Percentiles rank a stretch among this genome's conserved stretches.
Conservation (phyloP, 2,797 vertebrate species). For the Emydoidea blandingii region DNA sequence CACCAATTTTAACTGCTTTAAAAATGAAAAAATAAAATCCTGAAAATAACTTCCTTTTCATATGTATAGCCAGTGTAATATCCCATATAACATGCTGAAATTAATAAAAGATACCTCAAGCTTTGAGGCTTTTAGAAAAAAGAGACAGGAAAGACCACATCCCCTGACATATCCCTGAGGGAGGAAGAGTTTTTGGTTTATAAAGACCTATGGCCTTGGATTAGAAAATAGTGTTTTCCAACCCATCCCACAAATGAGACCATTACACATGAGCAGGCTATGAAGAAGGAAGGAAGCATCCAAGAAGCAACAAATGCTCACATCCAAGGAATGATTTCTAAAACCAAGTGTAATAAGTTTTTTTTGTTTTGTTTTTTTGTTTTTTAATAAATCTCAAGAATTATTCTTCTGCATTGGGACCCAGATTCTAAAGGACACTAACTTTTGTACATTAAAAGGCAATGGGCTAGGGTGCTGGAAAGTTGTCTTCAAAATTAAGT, state of each 20-base stretch:
- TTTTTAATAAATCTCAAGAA: neutral
- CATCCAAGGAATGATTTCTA: conserved; percentile 65
- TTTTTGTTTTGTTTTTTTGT: conserved; percentile 28
- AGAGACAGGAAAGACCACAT: neutral
- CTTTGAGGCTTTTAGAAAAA: conserved; percentile 18
- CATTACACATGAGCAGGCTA: conserved; percentile 23
- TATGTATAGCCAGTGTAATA: neutral
- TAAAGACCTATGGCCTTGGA: conserved; percentile 30
- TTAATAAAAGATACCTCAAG: neutral
- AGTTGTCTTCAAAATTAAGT: neutral
- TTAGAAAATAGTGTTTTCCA: conserved; percentile 40
- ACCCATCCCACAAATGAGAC: conserved; percentile 25
- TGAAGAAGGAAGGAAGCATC: conserved; percentile 48
- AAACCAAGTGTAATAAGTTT: conserved; percentile 71
- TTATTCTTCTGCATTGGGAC: neutral
- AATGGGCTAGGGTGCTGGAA: too few species aligned
- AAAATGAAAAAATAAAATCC: neutral
- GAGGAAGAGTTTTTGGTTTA: conserved; percentile 50
- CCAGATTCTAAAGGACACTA: neutral
- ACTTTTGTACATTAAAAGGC: neutral
- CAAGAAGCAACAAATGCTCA: conserved; percentile 32
- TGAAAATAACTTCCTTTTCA: neutral
- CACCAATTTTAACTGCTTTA: neutral
- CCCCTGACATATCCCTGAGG: conserved; percentile 15
- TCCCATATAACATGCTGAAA: neutral